A percentile compares a stretch with the other conserved stretches of the same genome.
phyloP scores from a whole-genome alignment of 1,140 invertebrate species.

The Pararge aegeria region DNA sequence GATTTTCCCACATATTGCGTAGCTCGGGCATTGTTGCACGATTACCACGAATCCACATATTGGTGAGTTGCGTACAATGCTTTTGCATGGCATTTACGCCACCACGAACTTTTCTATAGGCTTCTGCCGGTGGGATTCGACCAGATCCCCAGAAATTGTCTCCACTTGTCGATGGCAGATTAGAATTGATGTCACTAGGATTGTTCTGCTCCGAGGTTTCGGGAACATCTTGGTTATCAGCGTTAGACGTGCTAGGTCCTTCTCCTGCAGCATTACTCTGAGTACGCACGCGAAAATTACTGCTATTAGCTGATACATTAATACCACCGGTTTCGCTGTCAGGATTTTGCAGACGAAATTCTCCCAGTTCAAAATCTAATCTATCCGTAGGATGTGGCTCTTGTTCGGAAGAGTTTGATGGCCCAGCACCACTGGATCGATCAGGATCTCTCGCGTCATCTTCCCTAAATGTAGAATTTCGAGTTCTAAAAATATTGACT shows the following conservation, averaged over 20 bases:
- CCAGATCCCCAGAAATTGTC: constrained; percentile 52
- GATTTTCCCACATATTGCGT: constrained; percentile 82
- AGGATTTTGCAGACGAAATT: constrained; percentile 30
- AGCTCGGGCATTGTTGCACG: constrained; percentile 81
- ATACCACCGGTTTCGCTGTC: constrained; percentile 35
- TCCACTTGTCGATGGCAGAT: constrained; percentile 59
- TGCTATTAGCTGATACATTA: constrained; percentile 42
- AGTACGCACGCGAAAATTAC: constrained; percentile 52
- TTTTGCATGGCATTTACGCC: constrained; percentile 62
- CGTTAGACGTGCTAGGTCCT: constrained; percentile 26
- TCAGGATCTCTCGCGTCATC: constrained; percentile 36
- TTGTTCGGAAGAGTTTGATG: constrained; percentile 32
- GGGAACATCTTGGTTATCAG: constrained; percentile 7
- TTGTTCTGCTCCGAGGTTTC: constrained; percentile 29
- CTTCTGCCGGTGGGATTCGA: constrained; percentile 51
- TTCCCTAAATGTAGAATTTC: constrained; percentile 59
- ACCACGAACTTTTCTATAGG: constrained; percentile 62
- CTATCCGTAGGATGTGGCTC: constrained; percentile 46
- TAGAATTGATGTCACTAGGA: constrained; percentile 36
- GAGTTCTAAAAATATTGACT: constrained; percentile 64
- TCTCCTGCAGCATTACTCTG: constrained; percentile 33
- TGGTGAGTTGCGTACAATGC: constrained; percentile 59
- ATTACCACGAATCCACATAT: constrained; percentile 63
- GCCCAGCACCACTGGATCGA: constrained; percentile 12
- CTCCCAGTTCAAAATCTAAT: constrained; percentile 51